Conservation (phyloP, 1,140 invertebrate species). For the Drosophila hydei region DNA sequence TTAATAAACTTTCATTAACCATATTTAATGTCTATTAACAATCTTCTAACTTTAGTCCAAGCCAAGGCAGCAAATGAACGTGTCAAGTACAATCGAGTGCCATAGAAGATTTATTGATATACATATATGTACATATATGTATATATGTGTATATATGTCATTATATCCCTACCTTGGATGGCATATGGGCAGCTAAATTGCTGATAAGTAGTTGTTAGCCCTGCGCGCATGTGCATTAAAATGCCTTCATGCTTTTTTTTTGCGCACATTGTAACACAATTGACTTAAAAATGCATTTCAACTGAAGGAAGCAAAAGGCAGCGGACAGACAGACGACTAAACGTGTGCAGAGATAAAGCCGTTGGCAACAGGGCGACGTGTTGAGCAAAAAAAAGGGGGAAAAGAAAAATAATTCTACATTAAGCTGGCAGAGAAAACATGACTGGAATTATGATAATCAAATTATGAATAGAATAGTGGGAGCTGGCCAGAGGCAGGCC, state of each 20-base stretch:
- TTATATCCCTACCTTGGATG: conserved; percentile 8
- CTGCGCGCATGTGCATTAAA: conserved; percentile 47
- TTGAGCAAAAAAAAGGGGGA: conserved; percentile 41
- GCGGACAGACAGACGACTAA: conserved; percentile 21
- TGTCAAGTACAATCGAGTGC: not conserved
- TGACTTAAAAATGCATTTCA: conserved; percentile 44
- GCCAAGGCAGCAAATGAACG: conserved; percentile 2
- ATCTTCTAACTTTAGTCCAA: not conserved
- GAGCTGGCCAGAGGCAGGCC: conserved; percentile 6
- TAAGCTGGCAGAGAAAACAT: conserved; percentile 52
- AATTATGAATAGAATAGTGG: conserved; percentile 67
- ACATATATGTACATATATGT: not conserved
- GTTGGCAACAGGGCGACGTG: conserved; percentile 60
- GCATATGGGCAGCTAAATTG: conserved; percentile 38
- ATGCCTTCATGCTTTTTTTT: conserved; percentile 57
- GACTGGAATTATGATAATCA: conserved; percentile 73
- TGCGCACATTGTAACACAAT: conserved; percentile 65
- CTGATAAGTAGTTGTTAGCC: conserved; percentile 37
- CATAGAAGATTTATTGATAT: not conserved
- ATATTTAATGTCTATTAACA: not conserved
- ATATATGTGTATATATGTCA: not conserved
- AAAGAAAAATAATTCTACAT: conserved; percentile 44
- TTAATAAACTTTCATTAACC: not conserved
- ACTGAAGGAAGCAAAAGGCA: conserved; percentile 10
- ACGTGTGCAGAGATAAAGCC: conserved; percentile 65